phyloP scores from a whole-genome alignment of 2,797 vertebrate species.

The Lithobates sylvaticus region DNA sequence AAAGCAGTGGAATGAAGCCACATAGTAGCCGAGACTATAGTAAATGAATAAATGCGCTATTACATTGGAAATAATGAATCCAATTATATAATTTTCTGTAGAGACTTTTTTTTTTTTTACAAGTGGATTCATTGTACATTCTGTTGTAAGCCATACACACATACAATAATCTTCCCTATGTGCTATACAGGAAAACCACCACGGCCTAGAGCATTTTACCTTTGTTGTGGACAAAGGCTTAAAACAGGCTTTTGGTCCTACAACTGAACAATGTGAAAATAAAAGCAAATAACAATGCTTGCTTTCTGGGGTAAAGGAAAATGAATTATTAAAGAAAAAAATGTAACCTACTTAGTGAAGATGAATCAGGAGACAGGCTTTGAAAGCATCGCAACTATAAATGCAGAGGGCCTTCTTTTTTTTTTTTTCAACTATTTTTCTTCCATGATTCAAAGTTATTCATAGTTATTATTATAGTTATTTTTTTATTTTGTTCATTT shows the following conservation, averaged over 20 bases:
- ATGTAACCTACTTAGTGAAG: slow-evolving; percentile 3
- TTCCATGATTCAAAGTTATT: background rate
- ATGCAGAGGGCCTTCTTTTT: background rate
- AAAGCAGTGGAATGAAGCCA: slow-evolving; percentile 6
- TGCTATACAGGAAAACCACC: background rate
- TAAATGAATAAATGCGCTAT: slow-evolving; percentile 17
- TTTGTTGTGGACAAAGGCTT: background rate
- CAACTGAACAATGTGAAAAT: background rate
- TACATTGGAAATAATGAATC: slow-evolving; percentile 14
- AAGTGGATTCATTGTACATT: slow-evolving; percentile 1
- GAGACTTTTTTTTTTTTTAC: background rate
- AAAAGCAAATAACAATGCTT: background rate
- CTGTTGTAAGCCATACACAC: background rate
- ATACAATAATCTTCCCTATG: slow-evolving; percentile 6
- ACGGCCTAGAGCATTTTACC: background rate
- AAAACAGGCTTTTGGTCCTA: background rate
- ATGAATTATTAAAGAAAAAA: background rate
- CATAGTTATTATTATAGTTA: background rate
- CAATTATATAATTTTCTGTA: slow-evolving; percentile 35
- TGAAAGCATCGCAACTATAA: background rate
- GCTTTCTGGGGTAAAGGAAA: slow-evolving; percentile 22
- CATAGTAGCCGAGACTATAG: background rate
- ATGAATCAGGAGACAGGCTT: background rate
- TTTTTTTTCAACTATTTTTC: background rate
- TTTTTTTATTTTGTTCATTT: background rate